phyloP scores from a whole-genome alignment of 2,888 invertebrate species.

The Cordilura impudica region DNA sequence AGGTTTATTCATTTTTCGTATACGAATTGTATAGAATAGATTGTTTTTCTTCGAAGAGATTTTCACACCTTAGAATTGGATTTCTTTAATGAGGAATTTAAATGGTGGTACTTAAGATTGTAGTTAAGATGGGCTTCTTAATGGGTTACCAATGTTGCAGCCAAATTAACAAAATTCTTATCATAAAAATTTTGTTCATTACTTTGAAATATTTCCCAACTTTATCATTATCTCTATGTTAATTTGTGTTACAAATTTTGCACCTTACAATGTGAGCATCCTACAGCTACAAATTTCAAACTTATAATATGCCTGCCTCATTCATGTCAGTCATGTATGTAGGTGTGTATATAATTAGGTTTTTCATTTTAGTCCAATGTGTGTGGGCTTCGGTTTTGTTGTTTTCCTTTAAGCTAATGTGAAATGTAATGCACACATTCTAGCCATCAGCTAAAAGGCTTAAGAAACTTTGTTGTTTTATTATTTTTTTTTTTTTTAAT shows the following conservation, averaged over 20 bases:
- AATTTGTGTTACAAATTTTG: conserved; percentile 42
- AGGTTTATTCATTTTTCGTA: too few species aligned
- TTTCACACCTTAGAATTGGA: too few species aligned
- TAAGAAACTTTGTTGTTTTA: conserved; percentile 38
- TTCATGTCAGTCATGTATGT: conserved; percentile 24
- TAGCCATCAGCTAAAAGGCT: conserved; percentile 55
- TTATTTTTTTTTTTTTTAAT: conserved; percentile 34
- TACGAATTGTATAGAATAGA: too few species aligned
- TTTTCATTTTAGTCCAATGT: conserved; percentile 39
- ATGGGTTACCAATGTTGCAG: background rate
- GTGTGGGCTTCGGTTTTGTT: conserved; percentile 52
- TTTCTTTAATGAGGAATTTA: too few species aligned
- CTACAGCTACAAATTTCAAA: conserved; percentile 34
- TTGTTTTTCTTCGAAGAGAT: too few species aligned
- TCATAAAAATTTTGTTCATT: too few species aligned
- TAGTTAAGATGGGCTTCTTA: too few species aligned
- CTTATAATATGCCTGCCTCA: background rate
- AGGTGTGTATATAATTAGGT: conserved; percentile 59
- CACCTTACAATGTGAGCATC: conserved; percentile 55
- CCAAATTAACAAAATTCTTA: too few species aligned
- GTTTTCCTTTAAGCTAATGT: background rate
- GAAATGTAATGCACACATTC: conserved; percentile 50
- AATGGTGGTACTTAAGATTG: too few species aligned
- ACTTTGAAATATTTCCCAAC: too few species aligned
- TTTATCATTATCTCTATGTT: conserved; percentile 2